Evolutionary conservation across 2,113 vertebrate genomes (phyloP).

Genomic region (Myrmecophaga tridactyla): DNA sequence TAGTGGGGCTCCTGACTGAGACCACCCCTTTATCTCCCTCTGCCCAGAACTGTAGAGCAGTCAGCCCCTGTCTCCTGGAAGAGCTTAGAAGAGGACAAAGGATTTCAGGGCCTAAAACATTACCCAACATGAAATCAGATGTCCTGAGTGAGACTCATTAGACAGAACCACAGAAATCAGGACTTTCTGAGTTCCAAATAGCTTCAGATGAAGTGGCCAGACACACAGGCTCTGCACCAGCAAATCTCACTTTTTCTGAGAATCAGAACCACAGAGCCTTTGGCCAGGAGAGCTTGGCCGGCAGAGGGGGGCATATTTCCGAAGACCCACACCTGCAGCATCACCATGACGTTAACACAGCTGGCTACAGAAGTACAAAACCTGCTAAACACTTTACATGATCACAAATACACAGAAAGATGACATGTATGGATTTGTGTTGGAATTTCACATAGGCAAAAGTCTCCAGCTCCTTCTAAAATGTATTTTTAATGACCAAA

Average conservation of each 20-base stretch:
- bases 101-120: not conserved
- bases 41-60: not conserved
- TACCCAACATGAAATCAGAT: not conserved
- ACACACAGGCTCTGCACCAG: not conserved
- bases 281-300: not conserved
- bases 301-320: not conserved
- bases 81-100: not conserved
- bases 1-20: not conserved
- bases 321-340: not conserved
- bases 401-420: slow-evolving; percentile 24
- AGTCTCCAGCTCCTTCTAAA: slow-evolving; percentile 59
- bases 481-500: slow-evolving; percentile 65
- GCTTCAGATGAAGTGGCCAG: not conserved
- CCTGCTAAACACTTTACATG: slow-evolving; percentile 42
- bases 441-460: slow-evolving; percentile 52
- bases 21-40: not conserved
- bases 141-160: not conserved
- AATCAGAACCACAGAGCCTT: not conserved
- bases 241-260: not conserved
- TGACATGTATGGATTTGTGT: slow-evolving; percentile 38
- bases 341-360: not conserved
- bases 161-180: not conserved
- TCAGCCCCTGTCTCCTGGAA: not conserved
- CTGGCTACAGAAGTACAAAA: slow-evolving; percentile 10
- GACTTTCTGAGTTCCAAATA: not conserved